These are phyloP conservation scores for Labeo rohita DNA, from an alignment of 2,113 vertebrate genomes.

Conservation along the genomic window DNA sequence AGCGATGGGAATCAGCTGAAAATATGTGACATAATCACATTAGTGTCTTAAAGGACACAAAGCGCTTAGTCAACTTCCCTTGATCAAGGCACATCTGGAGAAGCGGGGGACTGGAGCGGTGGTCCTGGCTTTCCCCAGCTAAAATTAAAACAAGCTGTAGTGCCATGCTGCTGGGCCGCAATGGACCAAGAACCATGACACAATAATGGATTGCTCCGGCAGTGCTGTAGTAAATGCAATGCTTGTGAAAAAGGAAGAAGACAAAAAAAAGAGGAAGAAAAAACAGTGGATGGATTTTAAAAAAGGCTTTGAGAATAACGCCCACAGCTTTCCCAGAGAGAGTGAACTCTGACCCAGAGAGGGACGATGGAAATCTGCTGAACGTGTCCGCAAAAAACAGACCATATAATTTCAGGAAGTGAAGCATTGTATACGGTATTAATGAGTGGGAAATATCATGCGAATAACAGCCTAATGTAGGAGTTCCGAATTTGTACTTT, in stretches of 20 bases:
- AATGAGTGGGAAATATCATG: not conserved
- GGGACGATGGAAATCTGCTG: slow-evolving; percentile 61
- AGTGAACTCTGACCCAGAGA: slow-evolving; percentile 73
- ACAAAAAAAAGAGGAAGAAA: slow-evolving; percentile 58
- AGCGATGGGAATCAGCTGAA: slow-evolving; percentile 76
- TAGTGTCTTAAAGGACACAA: slow-evolving; percentile 78
- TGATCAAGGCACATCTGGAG: slow-evolving; percentile 75
- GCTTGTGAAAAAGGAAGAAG: slow-evolving; percentile 58
- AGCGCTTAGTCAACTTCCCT: slow-evolving; percentile 76
- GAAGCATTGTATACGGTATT: not conserved
- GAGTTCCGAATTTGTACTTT: not conserved
- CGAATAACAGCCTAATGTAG: not conserved
- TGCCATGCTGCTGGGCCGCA: slow-evolving; percentile 70
- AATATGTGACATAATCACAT: slow-evolving; percentile 80
- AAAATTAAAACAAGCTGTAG: slow-evolving; percentile 81
- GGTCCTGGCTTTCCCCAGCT: slow-evolving; percentile 70
- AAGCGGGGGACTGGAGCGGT: slow-evolving; percentile 66
- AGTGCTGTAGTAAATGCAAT: slow-evolving; percentile 68
- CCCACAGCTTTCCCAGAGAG: slow-evolving; percentile 79
- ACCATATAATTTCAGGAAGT: slow-evolving; percentile 5
- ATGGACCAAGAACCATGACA: slow-evolving; percentile 76
- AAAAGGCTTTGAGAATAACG: slow-evolving; percentile 73
- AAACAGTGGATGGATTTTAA: slow-evolving; percentile 70
- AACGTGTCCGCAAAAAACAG: slow-evolving; percentile 56
- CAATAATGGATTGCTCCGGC: slow-evolving; percentile 76